phyloP scores from a whole-genome alignment of 2,797 vertebrate genomes.

The Falco cherrug region DNA sequence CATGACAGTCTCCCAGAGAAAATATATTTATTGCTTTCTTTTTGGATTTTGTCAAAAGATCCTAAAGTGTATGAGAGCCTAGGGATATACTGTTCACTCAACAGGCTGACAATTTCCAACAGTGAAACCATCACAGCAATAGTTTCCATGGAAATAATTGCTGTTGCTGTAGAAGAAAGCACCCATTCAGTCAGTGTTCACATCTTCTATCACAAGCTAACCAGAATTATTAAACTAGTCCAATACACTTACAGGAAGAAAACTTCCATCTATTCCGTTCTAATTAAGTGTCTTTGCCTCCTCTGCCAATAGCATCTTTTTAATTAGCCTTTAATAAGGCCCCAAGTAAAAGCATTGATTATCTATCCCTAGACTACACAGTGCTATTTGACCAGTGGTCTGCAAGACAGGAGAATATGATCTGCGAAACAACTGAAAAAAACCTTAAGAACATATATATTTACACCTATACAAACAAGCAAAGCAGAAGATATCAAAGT shows the following conservation, averaged over 20 bases:
- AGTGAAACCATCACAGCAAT: not conserved
- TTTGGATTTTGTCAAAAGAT: not conserved
- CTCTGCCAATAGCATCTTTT: not conserved
- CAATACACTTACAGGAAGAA: not conserved
- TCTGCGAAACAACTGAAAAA: not conserved
- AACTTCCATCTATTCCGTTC: not conserved
- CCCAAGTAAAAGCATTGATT: not conserved
- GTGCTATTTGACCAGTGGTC: not conserved
- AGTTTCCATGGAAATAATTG: not conserved
- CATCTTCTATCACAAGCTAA: not conserved
- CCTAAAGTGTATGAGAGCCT: not conserved
- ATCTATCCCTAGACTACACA: not conserved
- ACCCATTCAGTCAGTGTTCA: not conserved
- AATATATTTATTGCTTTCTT: not conserved
- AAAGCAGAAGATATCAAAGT: not conserved
- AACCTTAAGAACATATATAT: not conserved
- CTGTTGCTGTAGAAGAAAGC: not conserved
- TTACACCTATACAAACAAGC: not conserved
- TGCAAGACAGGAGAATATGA: not conserved
- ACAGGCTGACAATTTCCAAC: not conserved
- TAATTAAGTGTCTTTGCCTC: not conserved
- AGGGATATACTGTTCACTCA: not conserved
- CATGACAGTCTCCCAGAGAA: not conserved
- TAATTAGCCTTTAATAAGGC: not conserved
- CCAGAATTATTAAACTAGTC: not conserved